phyloP scores from a whole-genome alignment of 2,888 invertebrate species.

The Nephrotoma flavescens region DNA sequence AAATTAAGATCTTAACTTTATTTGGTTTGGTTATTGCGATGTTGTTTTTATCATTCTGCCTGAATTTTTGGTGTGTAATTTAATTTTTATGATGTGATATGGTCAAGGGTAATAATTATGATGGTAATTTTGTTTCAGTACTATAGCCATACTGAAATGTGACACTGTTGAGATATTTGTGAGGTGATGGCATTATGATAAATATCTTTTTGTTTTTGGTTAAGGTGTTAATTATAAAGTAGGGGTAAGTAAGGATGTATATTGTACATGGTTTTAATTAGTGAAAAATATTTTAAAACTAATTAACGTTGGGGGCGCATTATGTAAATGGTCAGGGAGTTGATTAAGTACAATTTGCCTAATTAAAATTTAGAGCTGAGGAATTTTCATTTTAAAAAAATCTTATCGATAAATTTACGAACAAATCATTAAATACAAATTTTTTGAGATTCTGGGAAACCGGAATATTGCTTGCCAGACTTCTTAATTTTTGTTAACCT shows the following conservation, averaged over 20 bases:
- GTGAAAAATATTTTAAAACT: neutral
- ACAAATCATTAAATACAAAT: too few species aligned
- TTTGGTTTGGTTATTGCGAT: neutral
- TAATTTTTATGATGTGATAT: neutral
- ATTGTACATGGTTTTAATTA: neutral
- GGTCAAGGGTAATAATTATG: neutral
- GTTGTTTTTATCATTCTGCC: neutral
- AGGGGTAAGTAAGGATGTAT: too few species aligned
- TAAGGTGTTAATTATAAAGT: neutral
- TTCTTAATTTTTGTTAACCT: too few species aligned
- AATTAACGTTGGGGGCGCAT: neutral
- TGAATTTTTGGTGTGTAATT: neutral
- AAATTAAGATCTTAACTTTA: neutral
- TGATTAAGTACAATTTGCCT: too few species aligned
- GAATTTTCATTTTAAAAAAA: too few species aligned
- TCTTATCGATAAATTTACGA: too few species aligned
- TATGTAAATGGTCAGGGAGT: too few species aligned
- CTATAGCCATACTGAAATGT: neutral
- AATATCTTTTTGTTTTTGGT: neutral
- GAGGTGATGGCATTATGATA: neutral
- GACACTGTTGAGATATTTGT: neutral
- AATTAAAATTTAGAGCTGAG: too few species aligned
- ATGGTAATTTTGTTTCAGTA: neutral
- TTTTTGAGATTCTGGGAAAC: too few species aligned
- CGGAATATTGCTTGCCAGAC: too few species aligned